Evolutionary conservation across 1,140 invertebrate species (phyloP).

Genomic region (Drosophila ambigua): DNA sequence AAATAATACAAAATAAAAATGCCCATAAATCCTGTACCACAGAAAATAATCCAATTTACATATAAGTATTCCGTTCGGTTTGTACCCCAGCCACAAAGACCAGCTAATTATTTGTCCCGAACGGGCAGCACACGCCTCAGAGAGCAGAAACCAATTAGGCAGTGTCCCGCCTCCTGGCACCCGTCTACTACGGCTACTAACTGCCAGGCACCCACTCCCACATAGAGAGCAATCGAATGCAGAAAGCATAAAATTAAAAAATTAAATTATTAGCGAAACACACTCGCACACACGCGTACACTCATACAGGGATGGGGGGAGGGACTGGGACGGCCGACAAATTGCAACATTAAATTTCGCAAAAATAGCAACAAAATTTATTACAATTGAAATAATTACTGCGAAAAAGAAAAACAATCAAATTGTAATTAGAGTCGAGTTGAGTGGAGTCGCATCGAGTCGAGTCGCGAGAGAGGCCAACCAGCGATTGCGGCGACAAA

Average conservation of each 20-base stretch:
- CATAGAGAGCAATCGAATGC: conserved; percentile 24
- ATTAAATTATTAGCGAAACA: conserved; percentile 54
- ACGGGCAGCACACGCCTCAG: conserved; percentile 18
- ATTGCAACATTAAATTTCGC: conserved; percentile 69
- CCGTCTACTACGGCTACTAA: neutral
- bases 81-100: conserved; percentile 13
- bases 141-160: conserved; percentile 50
- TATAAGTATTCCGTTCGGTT: neutral
- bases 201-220: conserved; percentile 7
- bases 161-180: neutral
- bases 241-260: conserved; percentile 57
- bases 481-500: conserved; percentile 39
- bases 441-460: conserved; percentile 6
- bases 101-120: conserved; percentile 46
- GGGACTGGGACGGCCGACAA: conserved; percentile 27
- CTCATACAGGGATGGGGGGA: neutral
- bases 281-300: conserved; percentile 2
- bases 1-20: neutral
- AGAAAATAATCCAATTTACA: conserved; percentile 17
- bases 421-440: conserved; percentile 67
- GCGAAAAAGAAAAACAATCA: conserved; percentile 75
- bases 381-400: conserved; percentile 81
- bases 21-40: conserved; percentile 12
- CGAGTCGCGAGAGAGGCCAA: neutral
- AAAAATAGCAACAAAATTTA: conserved; percentile 70